Conservation (phyloP, 2,888 invertebrate genomes). For the Epistrophe eligans region DNA sequence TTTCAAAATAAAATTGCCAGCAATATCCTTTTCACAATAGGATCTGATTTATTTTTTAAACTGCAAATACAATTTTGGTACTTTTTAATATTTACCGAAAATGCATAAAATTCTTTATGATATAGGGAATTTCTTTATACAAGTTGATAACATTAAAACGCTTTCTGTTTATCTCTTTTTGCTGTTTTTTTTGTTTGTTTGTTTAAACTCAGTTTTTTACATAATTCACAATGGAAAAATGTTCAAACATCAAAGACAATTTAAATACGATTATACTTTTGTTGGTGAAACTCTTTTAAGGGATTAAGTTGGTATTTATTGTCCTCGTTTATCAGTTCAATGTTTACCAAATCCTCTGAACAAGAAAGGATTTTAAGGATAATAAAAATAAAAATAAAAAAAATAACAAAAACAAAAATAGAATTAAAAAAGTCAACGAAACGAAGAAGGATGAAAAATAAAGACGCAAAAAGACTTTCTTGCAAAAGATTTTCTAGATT, state of each 20-base stretch:
- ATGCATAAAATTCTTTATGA: not conserved
- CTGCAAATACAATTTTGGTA: not conserved
- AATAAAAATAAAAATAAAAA: conserved; percentile 31
- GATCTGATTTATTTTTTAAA: not conserved
- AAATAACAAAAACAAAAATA: conserved; percentile 11
- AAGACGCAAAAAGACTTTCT: conserved; percentile 25
- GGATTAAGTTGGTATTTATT: conserved; percentile 63
- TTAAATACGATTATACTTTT: conserved; percentile 54
- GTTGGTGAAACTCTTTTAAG: conserved; percentile 43
- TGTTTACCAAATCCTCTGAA: conserved; percentile 43
- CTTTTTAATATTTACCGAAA: not conserved
- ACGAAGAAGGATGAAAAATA: conserved; percentile 28
- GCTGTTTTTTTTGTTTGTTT: not conserved
- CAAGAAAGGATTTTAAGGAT: conserved; percentile 29
- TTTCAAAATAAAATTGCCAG: not conserved
- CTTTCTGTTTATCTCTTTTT: not conserved
- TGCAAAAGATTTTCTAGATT: conserved; percentile 62
- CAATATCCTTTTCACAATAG: conserved; percentile 6
- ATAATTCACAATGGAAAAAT: conserved; percentile 27
- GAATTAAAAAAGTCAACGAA: not conserved
- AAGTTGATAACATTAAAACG: conserved; percentile 9
- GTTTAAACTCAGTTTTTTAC: conserved; percentile 5
- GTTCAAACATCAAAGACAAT: conserved; percentile 56
- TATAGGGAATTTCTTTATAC: not conserved
- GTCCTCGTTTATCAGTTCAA: conserved; percentile 66